phyloP scores from a whole-genome alignment of 2,888 invertebrate species.

The Eupithecia pulchellata region DNA sequence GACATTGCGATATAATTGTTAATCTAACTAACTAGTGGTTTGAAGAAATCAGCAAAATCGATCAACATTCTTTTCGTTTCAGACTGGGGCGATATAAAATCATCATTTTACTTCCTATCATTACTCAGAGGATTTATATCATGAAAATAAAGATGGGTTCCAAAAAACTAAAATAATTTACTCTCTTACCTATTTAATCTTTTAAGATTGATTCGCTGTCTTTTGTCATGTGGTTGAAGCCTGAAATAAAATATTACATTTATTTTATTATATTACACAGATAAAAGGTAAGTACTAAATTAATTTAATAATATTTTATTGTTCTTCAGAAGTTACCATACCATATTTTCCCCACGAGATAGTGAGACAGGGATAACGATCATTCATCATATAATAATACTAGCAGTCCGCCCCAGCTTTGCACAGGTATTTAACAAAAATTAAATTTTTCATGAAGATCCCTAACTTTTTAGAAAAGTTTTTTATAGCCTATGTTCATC shows the following conservation, averaged over 20 bases:
- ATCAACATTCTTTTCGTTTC: slow-evolving; percentile 61
- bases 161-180: not conserved
- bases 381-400: slow-evolving; percentile 35
- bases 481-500: too few relatives aligned
- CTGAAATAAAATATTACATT: not conserved
- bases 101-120: slow-evolving; percentile 22
- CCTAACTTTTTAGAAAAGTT: too few relatives aligned
- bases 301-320: not conserved
- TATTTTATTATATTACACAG: too few relatives aligned
- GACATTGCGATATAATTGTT: not conserved
- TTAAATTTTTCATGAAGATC: too few relatives aligned
- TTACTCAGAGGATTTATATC: too few relatives aligned
- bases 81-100: slow-evolving; percentile 69
- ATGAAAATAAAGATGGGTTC: too few relatives aligned
- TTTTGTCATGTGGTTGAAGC: not conserved
- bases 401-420: too few relatives aligned
- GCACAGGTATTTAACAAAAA: too few relatives aligned
- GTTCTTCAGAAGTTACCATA: slow-evolving; percentile 62
- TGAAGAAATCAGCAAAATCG: slow-evolving; percentile 52
- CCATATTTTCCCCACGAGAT: slow-evolving; percentile 70
- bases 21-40: not conserved
- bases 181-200: not conserved
- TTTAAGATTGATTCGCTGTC: not conserved
- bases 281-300: not conserved
- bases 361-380: slow-evolving; percentile 74